These are phyloP conservation scores for Microtus oregoni DNA, from an alignment of 2,113 vertebrate genomes.

Conservation along the genomic window DNA sequence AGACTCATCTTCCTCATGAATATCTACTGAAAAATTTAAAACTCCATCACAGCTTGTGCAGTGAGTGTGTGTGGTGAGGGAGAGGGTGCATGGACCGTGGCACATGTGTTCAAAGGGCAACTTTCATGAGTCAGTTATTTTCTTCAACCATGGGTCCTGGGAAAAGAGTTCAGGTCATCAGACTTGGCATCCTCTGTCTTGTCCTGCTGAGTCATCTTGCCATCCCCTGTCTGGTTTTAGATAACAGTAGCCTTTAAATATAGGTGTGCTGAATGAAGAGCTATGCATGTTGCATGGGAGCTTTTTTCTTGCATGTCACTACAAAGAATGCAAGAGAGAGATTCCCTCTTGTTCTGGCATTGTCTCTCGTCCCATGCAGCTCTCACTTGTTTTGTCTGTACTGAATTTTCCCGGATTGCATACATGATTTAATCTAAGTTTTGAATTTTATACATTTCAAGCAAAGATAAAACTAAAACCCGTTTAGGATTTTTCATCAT, in stretches of 20 bases:
- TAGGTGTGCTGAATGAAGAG: background rate
- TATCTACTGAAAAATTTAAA: background rate
- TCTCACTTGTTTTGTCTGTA: background rate
- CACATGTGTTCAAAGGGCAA: too few relatives aligned
- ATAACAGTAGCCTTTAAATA: background rate
- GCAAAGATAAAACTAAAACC: background rate
- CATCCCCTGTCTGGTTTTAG: background rate
- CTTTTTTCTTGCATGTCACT: background rate
- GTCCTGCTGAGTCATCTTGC: background rate
- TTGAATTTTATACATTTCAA: conserved; percentile 15
- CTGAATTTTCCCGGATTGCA: background rate
- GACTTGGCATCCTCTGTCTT: background rate
- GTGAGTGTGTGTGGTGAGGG: background rate
- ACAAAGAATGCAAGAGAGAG: background rate
- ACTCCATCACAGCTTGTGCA: background rate
- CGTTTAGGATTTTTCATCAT: background rate
- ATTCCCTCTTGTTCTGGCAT: too few relatives aligned
- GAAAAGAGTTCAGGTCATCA: too few relatives aligned
- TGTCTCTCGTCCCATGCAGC: background rate
- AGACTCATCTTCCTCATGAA: background rate
- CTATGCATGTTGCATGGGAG: background rate
- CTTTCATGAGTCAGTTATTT: background rate
- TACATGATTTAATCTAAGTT: background rate
- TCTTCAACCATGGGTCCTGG: too few relatives aligned
- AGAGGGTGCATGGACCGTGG: background rate